Evolutionary conservation across 2,888 invertebrate species (phyloP).

Genomic region (Chrysomela aeneicollis): DNA sequence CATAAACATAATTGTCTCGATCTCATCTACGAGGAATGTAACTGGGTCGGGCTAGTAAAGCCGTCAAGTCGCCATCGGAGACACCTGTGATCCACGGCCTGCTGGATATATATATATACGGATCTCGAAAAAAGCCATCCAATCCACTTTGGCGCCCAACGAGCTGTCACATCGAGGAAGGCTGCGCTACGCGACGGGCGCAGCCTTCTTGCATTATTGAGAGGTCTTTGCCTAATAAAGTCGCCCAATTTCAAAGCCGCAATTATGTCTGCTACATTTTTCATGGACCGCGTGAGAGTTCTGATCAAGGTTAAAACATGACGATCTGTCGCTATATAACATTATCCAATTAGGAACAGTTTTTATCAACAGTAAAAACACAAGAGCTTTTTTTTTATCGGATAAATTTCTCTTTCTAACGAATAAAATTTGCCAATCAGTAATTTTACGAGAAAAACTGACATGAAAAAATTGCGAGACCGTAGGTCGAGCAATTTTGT

Average conservation of each 20-base stretch:
- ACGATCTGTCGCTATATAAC: not conserved
- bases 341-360: not conserved
- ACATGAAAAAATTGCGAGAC: too few species aligned
- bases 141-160: slow-evolving; percentile 36
- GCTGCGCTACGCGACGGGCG: slow-evolving; percentile 29
- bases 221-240: slow-evolving; percentile 47
- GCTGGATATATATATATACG: slow-evolving; percentile 6
- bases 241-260: slow-evolving; percentile 45
- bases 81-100: slow-evolving; percentile 21
- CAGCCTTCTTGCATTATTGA: slow-evolving; percentile 45
- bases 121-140: slow-evolving; percentile 27
- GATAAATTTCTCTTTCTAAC: too few species aligned
- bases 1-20: not conserved
- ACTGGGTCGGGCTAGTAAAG: slow-evolving; percentile 14
- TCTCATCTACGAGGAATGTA: not conserved
- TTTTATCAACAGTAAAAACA: too few species aligned
- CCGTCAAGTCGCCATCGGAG: slow-evolving; percentile 24
- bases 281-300: slow-evolving; percentile 31
- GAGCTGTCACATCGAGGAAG: slow-evolving; percentile 34
- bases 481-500: too few species aligned
- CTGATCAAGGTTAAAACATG: slow-evolving; percentile 17
- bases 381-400: too few species aligned
- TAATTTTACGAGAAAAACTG: too few species aligned
- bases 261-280: slow-evolving; percentile 44
- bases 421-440: too few species aligned